Evolutionary conservation across 2,797 vertebrate species (phyloP).

Genomic region (Gallinago solitaria): DNA sequence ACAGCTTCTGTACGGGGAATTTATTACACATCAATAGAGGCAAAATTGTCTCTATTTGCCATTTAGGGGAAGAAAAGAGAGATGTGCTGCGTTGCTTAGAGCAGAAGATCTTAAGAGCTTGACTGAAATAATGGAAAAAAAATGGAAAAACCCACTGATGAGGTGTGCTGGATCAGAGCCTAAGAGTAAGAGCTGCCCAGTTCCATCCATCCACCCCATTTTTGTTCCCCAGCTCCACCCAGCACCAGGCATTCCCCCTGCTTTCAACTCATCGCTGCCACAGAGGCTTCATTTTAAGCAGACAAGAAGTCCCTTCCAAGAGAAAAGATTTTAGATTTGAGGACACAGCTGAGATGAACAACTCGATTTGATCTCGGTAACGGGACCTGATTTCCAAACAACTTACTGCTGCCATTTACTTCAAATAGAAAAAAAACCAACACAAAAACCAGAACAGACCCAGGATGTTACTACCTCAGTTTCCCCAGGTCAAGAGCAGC

Average conservation of each 20-base stretch:
- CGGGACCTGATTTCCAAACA: background rate
- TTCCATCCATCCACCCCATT: background rate
- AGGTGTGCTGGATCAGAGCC: background rate
- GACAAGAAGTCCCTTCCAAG: background rate
- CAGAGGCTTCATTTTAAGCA: background rate
- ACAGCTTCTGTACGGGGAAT: background rate
- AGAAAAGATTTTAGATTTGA: background rate
- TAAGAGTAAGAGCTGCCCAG: background rate
- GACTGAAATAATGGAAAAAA: background rate
- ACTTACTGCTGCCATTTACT: background rate
- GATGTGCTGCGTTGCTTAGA: background rate
- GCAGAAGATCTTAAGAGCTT: background rate
- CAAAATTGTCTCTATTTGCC: background rate
- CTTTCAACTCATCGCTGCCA: background rate
- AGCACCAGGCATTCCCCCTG: background rate
- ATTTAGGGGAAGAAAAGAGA: background rate
- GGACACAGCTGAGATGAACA: background rate
- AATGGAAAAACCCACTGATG: background rate
- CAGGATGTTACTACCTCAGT: background rate
- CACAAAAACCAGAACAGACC: background rate
- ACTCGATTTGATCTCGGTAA: background rate
- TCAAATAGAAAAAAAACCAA: background rate
- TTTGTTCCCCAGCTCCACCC: background rate
- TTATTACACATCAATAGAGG: background rate
- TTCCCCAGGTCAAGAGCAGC: background rate